phyloP scores from a whole-genome alignment of 2,888 invertebrate species.

The Tenthredo scrophulariae region DNA sequence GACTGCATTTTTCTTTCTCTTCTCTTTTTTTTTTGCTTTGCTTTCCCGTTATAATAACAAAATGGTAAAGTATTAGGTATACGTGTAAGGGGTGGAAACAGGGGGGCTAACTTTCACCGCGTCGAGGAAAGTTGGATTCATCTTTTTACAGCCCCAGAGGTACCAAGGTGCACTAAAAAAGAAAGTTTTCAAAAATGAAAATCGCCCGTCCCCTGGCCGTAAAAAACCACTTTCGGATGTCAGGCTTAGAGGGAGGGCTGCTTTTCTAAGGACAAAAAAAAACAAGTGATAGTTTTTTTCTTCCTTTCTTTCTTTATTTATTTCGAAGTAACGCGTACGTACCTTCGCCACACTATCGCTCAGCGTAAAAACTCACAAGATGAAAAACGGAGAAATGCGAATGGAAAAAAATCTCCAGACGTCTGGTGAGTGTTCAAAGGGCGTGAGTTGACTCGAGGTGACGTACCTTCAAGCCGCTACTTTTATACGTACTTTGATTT shows the following conservation, averaged over 20 bases:
- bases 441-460: conserved; percentile 26
- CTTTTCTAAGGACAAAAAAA: conserved; percentile 24
- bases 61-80: conserved; percentile 28
- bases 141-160: conserved; percentile 51
- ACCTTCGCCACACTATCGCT: not conserved
- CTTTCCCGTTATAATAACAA: conserved; percentile 25
- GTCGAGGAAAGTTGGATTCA: conserved; percentile 35
- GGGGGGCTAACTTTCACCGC: conserved; percentile 44
- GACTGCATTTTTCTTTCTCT: not conserved
- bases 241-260: conserved; percentile 11
- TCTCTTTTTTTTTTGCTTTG: not conserved
- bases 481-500: conserved; percentile 27
- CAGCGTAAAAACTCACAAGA: not conserved
- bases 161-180: conserved; percentile 47
- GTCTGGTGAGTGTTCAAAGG: conserved; percentile 35
- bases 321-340: not conserved
- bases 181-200: conserved; percentile 53
- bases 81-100: conserved; percentile 17
- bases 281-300: conserved; percentile 20
- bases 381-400: conserved; percentile 24
- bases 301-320: not conserved
- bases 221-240: conserved; percentile 41
- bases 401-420: conserved; percentile 47
- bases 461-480: not conserved
- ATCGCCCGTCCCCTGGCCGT: conserved; percentile 35